phyloP scores from a whole-genome alignment of 1,140 invertebrate species.

The Coelopa frigida region DNA sequence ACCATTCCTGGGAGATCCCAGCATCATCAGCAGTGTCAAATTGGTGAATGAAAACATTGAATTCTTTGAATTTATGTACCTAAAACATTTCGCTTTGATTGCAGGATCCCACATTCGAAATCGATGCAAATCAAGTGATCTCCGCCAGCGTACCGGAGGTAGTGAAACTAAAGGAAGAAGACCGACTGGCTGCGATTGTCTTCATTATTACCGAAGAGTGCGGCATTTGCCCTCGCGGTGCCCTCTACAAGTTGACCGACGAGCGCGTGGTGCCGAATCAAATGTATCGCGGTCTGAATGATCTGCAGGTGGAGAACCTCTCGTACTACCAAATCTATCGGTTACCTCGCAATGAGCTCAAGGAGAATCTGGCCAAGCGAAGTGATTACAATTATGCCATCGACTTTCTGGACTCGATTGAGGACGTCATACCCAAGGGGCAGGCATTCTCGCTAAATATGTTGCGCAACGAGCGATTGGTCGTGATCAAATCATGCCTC shows the following conservation, averaged over 20 bases:
- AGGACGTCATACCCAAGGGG: conserved; percentile 37
- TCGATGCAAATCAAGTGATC: conserved; percentile 46
- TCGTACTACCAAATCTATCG: conserved; percentile 63
- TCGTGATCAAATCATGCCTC: conserved; percentile 57
- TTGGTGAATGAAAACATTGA: conserved; percentile 21
- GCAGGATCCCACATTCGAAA: conserved; percentile 39
- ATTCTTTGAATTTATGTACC: conserved; percentile 1
- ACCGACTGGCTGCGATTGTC: conserved; percentile 60
- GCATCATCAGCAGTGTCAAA: conserved; percentile 46
- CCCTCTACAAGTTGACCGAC: conserved; percentile 57
- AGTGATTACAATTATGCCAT: conserved; percentile 68
- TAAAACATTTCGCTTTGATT: neutral
- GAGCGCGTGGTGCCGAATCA: conserved; percentile 59
- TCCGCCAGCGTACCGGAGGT: conserved; percentile 45
- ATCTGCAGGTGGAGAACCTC: conserved; percentile 53
- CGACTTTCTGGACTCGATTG: conserved; percentile 69
- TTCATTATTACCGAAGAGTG: conserved; percentile 61
- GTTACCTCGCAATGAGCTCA: conserved; percentile 58
- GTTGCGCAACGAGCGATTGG: conserved; percentile 49
- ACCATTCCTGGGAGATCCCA: conserved; percentile 53
- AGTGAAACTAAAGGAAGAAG: conserved; percentile 64
- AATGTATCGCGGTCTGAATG: conserved; percentile 57
- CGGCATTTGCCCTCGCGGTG: conserved; percentile 62
- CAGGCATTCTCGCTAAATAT: conserved; percentile 46
- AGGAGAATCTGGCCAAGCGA: conserved; percentile 61